phyloP scores from a whole-genome alignment of 2,113 vertebrate genomes.

The Thinocorus orbignyianus region DNA sequence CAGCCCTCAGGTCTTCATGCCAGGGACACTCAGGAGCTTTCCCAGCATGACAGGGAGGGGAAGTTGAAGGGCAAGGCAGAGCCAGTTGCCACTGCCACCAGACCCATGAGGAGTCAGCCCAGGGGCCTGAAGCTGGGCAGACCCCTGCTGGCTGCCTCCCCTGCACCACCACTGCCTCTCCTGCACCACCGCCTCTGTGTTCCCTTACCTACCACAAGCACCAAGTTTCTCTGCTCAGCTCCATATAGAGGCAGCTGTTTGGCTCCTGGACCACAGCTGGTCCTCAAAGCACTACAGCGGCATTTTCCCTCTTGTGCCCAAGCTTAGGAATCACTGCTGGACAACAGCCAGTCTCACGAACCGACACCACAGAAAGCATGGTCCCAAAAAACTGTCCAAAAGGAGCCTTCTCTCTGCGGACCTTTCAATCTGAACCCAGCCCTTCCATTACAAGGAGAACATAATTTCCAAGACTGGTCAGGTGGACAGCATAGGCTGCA shows the following conservation, averaged over 20 bases:
- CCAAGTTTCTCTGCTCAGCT: not conserved
- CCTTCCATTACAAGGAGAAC: not conserved
- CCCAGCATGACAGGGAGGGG: not conserved
- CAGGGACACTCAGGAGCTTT: not conserved
- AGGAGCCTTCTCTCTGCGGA: not conserved
- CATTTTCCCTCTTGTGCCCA: not conserved
- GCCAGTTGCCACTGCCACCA: not conserved
- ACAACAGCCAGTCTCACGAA: not conserved
- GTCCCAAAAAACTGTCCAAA: not conserved
- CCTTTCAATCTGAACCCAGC: not conserved
- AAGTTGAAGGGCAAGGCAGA: not conserved
- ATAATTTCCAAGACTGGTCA: not conserved
- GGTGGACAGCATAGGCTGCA: not conserved
- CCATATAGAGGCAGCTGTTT: not conserved
- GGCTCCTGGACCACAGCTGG: not conserved
- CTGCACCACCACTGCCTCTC: too few relatives aligned
- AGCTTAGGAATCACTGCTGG: not conserved
- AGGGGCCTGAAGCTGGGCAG: not conserved
- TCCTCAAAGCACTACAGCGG: not conserved
- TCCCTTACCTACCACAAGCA: not conserved
- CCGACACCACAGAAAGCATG: accelerated
- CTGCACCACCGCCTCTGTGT: too few relatives aligned
- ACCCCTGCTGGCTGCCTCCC: not conserved
- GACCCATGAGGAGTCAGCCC: not conserved
- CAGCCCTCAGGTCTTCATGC: not conserved